These are phyloP conservation scores for Dastarcus helophoroides DNA, from an alignment of 2,888 invertebrate species.

Conservation along the genomic window DNA sequence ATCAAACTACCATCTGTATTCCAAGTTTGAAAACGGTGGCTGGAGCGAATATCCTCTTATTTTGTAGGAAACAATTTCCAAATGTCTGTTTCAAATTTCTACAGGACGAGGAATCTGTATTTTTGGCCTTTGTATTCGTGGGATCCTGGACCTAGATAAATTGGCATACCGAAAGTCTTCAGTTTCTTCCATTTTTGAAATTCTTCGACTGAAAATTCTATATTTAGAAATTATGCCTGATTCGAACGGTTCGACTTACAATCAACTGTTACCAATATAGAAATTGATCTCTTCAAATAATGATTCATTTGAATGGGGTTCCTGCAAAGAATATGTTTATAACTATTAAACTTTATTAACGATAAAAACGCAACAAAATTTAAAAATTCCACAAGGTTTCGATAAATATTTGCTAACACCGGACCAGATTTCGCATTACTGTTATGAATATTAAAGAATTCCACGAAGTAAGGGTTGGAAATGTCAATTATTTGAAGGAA, in stretches of 20 bases:
- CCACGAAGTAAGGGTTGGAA: no score
- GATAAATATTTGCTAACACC: no score
- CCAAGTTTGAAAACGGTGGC: slow-evolving; percentile 69
- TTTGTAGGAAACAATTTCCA: slow-evolving; percentile 61
- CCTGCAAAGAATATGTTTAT: slow-evolving; percentile 41
- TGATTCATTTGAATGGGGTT: slow-evolving; percentile 87
- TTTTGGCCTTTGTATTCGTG: slow-evolving; percentile 63
- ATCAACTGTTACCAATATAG: slow-evolving; percentile 69
- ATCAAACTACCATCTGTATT: slow-evolving; percentile 64
- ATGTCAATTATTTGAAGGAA: no score
- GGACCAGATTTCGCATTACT: no score
- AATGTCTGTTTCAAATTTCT: slow-evolving; percentile 78
- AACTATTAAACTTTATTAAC: not conserved
- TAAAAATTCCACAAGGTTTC: no score
- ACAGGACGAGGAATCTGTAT: slow-evolving; percentile 83
- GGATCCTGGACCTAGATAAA: slow-evolving; percentile 72
- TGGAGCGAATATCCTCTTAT: slow-evolving; percentile 54
- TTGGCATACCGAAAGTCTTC: slow-evolving; percentile 71
- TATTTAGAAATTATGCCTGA: no score
- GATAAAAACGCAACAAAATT: not conserved
- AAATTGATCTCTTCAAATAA: slow-evolving; percentile 90
- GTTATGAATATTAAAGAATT: no score
- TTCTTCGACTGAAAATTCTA: slow-evolving; percentile 50
- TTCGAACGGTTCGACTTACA: no score
- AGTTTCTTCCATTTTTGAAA: slow-evolving; percentile 60